phyloP scores from a whole-genome alignment of 2,888 invertebrate species.

The Cancer borealis region DNA sequence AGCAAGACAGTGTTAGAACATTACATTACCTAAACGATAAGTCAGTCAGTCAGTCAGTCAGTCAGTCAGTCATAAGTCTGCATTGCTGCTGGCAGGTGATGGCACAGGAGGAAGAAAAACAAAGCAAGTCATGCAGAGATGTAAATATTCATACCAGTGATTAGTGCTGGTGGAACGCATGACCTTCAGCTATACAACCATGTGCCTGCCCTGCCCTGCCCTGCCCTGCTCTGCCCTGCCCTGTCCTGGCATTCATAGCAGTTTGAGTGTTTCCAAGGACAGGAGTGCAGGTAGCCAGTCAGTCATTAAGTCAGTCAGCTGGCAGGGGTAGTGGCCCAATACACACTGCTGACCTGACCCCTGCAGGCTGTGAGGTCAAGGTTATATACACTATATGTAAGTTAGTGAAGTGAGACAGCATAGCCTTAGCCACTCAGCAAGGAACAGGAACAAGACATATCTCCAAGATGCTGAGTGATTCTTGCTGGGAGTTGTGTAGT shows the following conservation, averaged over 20 bases:
- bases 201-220: neutral
- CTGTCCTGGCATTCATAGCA: conserved; percentile 10
- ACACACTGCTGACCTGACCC: neutral
- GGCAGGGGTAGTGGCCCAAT: neutral
- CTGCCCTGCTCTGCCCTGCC: neutral
- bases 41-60: neutral
- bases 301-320: neutral
- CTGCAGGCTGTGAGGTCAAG: neutral
- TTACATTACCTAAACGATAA: too few relatives aligned
- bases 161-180: neutral
- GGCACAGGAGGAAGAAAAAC: neutral
- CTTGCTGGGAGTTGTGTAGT: too few relatives aligned
- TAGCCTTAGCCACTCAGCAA: neutral
- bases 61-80: neutral
- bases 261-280: conserved; percentile 7
- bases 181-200: neutral
- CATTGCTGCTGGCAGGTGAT: too few relatives aligned
- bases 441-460: neutral
- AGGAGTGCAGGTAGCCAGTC: neutral
- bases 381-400: neutral
- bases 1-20: neutral
- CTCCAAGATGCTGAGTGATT: too few relatives aligned
- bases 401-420: neutral
- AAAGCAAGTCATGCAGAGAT: neutral
- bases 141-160: neutral